Conservation (phyloP, 2,888 invertebrate species). For the Tiliacea citrago region DNA sequence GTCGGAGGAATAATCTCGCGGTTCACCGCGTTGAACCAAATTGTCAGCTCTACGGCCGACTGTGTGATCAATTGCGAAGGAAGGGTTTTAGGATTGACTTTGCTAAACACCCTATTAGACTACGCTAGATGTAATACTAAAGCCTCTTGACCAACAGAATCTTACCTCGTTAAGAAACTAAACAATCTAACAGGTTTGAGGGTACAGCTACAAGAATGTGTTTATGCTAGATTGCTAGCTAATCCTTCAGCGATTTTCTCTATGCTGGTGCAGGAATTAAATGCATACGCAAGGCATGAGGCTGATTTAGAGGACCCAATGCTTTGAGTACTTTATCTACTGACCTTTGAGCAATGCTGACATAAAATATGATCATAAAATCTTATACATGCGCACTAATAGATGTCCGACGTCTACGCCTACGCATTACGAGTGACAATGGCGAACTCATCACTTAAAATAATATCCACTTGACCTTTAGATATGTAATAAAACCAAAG, state of each 20-base stretch:
- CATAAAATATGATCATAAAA: neutral
- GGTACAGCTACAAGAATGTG: neutral
- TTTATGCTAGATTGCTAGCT: neutral
- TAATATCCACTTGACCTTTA: neutral
- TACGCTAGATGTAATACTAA: too few relatives aligned
- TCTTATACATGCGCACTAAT: neutral
- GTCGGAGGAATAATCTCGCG: constrained; percentile 52
- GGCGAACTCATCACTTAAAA: constrained; percentile 1
- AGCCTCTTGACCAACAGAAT: neutral
- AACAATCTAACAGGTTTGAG: neutral
- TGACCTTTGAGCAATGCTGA: neutral
- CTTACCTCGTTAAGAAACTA: neutral
- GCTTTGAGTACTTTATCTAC: neutral
- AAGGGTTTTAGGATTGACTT: too few relatives aligned
- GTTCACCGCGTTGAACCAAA: constrained; percentile 27
- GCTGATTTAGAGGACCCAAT: neutral
- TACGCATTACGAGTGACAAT: neutral
- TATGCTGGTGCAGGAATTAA: neutral
- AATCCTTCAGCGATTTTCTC: neutral
- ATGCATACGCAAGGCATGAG: neutral
- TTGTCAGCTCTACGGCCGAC: constrained; percentile 27
- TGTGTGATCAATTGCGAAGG: constrained; percentile 29
- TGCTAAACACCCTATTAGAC: too few relatives aligned
- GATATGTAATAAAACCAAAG: neutral
- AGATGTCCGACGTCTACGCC: neutral